Percentiles rank a stretch among this genome's conserved stretches.
Evolutionary conservation across 2,113 vertebrate species (phyloP).

Genomic region (Choloepus hoffmanni): DNA sequence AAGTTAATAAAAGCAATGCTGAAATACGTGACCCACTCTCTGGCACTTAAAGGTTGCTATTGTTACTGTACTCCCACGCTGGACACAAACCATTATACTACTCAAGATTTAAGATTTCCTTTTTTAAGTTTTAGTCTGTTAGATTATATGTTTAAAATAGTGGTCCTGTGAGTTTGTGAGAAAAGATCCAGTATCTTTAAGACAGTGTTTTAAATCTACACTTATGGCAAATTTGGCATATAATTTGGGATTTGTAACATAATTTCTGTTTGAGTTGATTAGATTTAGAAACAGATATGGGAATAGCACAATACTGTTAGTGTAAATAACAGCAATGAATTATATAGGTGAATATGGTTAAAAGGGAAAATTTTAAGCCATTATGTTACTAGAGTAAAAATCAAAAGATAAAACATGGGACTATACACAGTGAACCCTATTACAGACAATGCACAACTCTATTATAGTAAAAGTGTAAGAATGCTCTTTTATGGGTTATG

Average conservation of each 20-base stretch:
- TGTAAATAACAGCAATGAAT: too few species aligned
- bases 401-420: too few species aligned
- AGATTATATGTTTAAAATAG: neutral
- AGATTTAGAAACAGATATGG: too few species aligned
- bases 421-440: too few species aligned
- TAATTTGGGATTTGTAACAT: neutral
- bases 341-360: too few species aligned
- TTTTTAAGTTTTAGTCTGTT: neutral
- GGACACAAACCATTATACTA: neutral
- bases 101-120: neutral
- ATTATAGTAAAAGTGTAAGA: too few species aligned
- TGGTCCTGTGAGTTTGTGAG: neutral
- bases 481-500: too few species aligned
- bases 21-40: neutral
- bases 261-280: too few species aligned
- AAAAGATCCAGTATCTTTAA: neutral
- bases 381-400: too few species aligned
- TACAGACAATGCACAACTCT: too few species aligned
- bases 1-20: neutral
- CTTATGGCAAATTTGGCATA: neutral
- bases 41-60: neutral
- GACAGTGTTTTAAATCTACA: neutral
- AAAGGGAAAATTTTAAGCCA: too few species aligned
- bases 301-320: too few species aligned
- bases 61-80: neutral